phyloP scores from a whole-genome alignment of 2,797 vertebrate species.

The Miichthys miiuy region DNA sequence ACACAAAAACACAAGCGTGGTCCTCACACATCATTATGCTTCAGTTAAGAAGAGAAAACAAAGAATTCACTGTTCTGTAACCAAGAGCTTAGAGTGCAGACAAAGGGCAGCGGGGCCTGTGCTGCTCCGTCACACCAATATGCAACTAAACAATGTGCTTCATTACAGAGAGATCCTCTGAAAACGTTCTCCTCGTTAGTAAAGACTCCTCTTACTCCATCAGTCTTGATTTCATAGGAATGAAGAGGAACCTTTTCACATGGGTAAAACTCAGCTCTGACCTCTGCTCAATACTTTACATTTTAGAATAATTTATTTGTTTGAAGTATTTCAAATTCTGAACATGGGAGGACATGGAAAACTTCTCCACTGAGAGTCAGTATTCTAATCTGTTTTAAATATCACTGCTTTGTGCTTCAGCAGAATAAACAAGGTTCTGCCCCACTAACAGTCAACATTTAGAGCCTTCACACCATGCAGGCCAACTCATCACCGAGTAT shows the following conservation, averaged over 20 bases:
- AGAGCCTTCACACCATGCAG: neutral
- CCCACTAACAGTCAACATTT: too few species aligned
- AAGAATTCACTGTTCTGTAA: constrained; percentile 32
- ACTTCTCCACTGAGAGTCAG: neutral
- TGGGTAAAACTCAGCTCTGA: neutral
- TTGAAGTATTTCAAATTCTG: neutral
- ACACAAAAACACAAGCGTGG: neutral
- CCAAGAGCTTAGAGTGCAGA: constrained; percentile 6
- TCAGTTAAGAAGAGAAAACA: constrained; percentile 26
- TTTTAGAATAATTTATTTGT: neutral
- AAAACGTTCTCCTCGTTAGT: neutral
- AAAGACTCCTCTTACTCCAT: neutral
- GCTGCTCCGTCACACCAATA: constrained; percentile 4
- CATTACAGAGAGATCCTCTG: constrained; percentile 7
- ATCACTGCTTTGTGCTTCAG: neutral
- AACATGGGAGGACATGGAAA: neutral
- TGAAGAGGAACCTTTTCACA: neutral
- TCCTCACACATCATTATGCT: neutral
- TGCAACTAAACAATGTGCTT: constrained; percentile 7
- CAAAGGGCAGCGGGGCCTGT: constrained; percentile 6
- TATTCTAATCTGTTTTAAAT: neutral
- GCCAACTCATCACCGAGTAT: neutral
- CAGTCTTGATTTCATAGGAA: neutral
- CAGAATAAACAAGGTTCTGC: neutral
- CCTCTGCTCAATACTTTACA: neutral